These are phyloP conservation scores for Rhinolophus sinicus DNA, from an alignment of 2,113 vertebrate genomes.

Conservation along the genomic window DNA sequence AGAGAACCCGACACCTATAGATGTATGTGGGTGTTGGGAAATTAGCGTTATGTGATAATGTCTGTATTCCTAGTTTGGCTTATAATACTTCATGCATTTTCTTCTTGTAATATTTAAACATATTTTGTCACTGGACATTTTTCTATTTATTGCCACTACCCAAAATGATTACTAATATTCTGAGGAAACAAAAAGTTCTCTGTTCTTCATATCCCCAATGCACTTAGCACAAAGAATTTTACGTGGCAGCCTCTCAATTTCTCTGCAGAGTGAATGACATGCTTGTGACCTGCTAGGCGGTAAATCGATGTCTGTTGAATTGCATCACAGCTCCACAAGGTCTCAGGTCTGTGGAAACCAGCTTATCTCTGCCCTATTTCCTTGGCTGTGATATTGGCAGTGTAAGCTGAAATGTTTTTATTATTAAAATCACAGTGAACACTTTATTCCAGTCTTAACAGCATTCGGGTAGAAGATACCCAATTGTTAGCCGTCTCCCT, in stretches of 20 bases:
- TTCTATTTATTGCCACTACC: background rate
- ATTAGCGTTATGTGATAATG: background rate
- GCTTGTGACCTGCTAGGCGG: background rate
- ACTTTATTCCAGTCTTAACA: background rate
- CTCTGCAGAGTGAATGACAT: background rate
- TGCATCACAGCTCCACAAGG: too few species aligned
- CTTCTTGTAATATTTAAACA: background rate
- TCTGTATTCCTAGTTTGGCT: background rate
- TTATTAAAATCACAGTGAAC: background rate
- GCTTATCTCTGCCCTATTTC: background rate
- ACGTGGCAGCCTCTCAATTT: background rate
- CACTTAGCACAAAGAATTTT: background rate
- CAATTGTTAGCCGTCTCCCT: background rate
- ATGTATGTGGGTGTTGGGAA: background rate
- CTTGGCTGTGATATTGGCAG: background rate
- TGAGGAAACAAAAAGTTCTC: background rate
- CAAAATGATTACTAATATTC: background rate
- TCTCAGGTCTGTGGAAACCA: background rate
- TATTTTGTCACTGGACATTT: background rate
- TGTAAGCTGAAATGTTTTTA: background rate
- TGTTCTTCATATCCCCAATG: background rate
- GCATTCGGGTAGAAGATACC: background rate
- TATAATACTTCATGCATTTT: background rate
- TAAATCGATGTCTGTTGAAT: background rate
- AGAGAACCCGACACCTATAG: background rate